phyloP scores from a whole-genome alignment of 2,888 invertebrate genomes.

The Nomada fabriciana region DNA sequence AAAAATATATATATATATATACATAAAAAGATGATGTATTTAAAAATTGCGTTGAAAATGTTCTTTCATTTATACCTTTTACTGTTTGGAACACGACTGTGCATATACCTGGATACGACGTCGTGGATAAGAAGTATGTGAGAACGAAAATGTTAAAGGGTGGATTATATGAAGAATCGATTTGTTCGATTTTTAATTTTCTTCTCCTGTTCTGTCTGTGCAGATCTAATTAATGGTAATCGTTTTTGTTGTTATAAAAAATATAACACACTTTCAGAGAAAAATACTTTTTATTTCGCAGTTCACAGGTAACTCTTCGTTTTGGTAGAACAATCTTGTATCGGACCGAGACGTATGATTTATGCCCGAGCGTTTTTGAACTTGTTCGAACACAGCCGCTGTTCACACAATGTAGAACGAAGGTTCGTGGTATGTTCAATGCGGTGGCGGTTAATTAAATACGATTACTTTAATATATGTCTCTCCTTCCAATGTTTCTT shows the following conservation, averaged over 20 bases:
- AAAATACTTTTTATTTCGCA: slow-evolving; percentile 63
- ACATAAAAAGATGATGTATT: slow-evolving; percentile 75
- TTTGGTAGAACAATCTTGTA: slow-evolving; percentile 53
- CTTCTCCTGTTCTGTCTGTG: not conserved
- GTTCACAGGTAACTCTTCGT: slow-evolving; percentile 55
- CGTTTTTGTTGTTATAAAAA: slow-evolving; percentile 37
- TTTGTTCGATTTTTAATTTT: not conserved
- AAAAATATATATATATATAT: slow-evolving; percentile 65
- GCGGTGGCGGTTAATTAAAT: slow-evolving; percentile 17
- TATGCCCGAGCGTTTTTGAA: slow-evolving; percentile 5
- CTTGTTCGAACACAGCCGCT: slow-evolving; percentile 41
- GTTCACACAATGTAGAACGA: slow-evolving; percentile 27
- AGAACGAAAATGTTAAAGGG: not conserved
- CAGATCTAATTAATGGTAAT: slow-evolving; percentile 5
- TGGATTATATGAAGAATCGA: not conserved
- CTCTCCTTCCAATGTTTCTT: not conserved
- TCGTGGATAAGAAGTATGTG: not conserved
- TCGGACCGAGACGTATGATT: slow-evolving; percentile 38
- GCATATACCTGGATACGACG: not conserved
- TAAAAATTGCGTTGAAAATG: slow-evolving; percentile 56
- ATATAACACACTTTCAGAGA: slow-evolving; percentile 52
- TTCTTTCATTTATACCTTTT: slow-evolving; percentile 40
- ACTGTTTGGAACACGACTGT: not conserved
- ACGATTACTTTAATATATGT: slow-evolving; percentile 18
- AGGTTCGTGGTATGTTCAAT: slow-evolving; percentile 14